Conservation (phyloP, 2,888 invertebrate genomes). For the Ophion obscuratus region DNA sequence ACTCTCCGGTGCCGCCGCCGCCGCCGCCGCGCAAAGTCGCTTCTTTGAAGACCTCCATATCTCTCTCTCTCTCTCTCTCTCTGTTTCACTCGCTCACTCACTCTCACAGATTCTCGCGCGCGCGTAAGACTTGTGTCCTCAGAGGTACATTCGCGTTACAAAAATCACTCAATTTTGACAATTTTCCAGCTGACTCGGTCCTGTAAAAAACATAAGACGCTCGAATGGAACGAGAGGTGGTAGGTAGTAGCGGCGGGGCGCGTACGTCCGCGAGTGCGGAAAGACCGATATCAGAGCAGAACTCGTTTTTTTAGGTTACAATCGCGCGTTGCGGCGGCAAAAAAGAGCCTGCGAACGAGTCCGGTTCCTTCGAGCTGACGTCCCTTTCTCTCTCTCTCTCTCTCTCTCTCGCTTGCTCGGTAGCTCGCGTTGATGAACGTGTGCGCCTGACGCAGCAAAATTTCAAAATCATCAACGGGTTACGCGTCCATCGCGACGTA, state of each 20-base stretch:
- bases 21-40: conserved; percentile 61
- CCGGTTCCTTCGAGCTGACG: not conserved
- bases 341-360: conserved; percentile 20
- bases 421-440: conserved; percentile 7
- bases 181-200: conserved; percentile 12
- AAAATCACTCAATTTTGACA: conserved; percentile 30
- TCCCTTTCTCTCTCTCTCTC: not conserved
- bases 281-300: not conserved
- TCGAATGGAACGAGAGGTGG: not conserved
- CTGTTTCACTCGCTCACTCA: conserved; percentile 11
- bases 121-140: not conserved
- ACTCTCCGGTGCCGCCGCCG: conserved; percentile 30
- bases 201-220: conserved; percentile 49
- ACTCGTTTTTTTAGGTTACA: conserved; percentile 46
- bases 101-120: conserved; percentile 12
- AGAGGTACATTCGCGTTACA: not conserved
- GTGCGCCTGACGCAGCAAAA: conserved; percentile 44
- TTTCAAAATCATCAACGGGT: conserved; percentile 39
- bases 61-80: conserved; percentile 44
- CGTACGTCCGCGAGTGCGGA: not conserved
- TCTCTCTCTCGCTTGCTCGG: not conserved
- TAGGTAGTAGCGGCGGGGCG: not conserved
- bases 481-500: conserved; percentile 23
- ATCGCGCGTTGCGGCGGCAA: conserved; percentile 30
- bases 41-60: conserved; percentile 75